Evolutionary conservation across 2,888 invertebrate species (phyloP), one percentile per base, ranked within the genome.

Genomic region (Odontomyia ornata): DNA sequence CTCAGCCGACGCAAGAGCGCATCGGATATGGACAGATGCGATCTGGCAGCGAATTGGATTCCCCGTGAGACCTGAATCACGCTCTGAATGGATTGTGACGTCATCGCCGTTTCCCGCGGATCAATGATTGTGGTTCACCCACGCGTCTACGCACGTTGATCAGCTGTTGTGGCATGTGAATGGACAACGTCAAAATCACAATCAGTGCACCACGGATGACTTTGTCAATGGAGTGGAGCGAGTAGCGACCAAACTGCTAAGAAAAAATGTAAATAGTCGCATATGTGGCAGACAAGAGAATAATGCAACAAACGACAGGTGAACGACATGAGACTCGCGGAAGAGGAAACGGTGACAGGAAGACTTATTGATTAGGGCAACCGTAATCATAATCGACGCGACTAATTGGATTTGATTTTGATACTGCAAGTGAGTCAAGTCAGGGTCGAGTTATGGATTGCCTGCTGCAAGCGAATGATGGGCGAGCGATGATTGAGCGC

Each of bases 231-330:
- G 0, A 4, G 25, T 4, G 9, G n/a, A 23, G 60, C 18, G 30
- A 9, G 13, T 43, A 5, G 25, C 25, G 47, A 23, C 47, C 69
- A 23, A n/a, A 43, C 25, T 25, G 21, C 25, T 21, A 21, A 23
- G 47, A 23, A 69, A 69, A 69, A 69, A 69, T 25, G 47, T 69
- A 69, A 69, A 69, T 69, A 69, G 46, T 46, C 46, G 25, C 69
- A 25, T n/a, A 69, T 69, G 47, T 69, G 69, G 69, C 69, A 47
- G 64, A 27, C 5, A 15, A 64, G 30, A 3, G 11, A 5, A 5
- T 36, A 36, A 5, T 36, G 36, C 36, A 36, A 36, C n/a, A n/a
- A n/a, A n/a, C 18, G 57, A 30, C 64, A 64, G 64, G 64, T 64
- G 30, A 47, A 18, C 25, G 69, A 21, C 60, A 60, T 52, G 65